Conservation (phyloP, 2,797 vertebrate species). For the Lateolabrax maculatus region DNA sequence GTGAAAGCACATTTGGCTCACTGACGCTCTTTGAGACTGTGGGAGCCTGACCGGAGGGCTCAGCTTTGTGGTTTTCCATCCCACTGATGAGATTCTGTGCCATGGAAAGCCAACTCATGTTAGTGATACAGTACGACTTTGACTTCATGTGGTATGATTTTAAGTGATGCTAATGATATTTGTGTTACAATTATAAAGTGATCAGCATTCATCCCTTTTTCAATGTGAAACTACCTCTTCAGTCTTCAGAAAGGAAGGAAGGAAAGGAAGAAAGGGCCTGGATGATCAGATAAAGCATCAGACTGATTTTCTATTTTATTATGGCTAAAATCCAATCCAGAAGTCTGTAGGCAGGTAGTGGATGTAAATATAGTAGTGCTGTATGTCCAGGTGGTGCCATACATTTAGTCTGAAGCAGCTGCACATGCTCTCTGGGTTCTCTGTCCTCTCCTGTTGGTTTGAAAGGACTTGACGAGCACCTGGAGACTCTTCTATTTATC, state of each 20-base stretch:
- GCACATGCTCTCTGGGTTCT: conserved; percentile 11
- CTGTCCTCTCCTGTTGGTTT: conserved; percentile 2
- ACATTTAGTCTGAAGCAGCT: conserved; percentile 31
- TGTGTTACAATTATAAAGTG: conserved; percentile 60
- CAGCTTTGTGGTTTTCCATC: conserved; percentile 3
- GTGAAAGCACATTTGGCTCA: conserved; percentile 32
- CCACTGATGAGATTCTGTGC: conserved; percentile 29
- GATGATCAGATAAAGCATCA: conserved; percentile 19
- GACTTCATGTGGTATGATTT: conserved; percentile 37
- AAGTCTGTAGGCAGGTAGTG: conserved; percentile 12
- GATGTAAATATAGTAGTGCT: conserved; percentile 32
- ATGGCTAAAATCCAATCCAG: background rate
- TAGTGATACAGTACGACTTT: conserved; percentile 8
- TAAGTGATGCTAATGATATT: too few species aligned
- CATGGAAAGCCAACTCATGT: conserved; percentile 15
- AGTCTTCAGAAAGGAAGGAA: conserved; percentile 51
- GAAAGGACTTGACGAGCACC: conserved; percentile 1
- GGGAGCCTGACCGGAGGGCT: conserved; percentile 24
- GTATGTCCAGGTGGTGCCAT: conserved; percentile 16
- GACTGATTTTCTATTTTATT: background rate
- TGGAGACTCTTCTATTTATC: conserved; percentile 48
- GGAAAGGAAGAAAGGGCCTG: background rate
- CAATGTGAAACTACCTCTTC: conserved; percentile 84
- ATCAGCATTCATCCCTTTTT: conserved; percentile 66
- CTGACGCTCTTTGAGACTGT: conserved; percentile 22